Conservation (phyloP, 2,888 invertebrate genomes). For the Brachypalpus laphriformis region DNA sequence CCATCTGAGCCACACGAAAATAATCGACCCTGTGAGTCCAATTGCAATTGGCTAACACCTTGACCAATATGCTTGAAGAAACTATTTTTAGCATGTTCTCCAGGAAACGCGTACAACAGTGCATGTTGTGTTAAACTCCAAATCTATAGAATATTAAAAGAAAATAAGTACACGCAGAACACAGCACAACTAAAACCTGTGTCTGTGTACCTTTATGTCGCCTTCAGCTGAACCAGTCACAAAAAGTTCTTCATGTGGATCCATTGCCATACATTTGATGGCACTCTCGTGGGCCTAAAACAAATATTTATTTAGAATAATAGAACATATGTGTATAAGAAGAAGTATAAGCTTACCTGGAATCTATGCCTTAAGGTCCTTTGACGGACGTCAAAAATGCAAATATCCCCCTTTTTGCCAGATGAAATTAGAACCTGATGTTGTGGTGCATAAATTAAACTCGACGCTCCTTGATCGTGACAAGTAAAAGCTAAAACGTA, state of each 20-base stretch:
- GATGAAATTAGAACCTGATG: constrained; percentile 97
- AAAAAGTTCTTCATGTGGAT: constrained; percentile 97
- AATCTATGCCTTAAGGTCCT: constrained; percentile 93
- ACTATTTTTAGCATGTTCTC: constrained; percentile 97
- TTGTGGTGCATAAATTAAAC: constrained; percentile 95
- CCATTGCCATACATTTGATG: constrained; percentile 96
- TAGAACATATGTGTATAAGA: not conserved
- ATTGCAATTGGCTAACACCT: constrained; percentile 97
- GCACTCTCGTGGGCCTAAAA: constrained; percentile 94
- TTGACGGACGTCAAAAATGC: constrained; percentile 97
- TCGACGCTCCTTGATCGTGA: constrained; percentile 96
- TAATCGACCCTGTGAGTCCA: constrained; percentile 93
- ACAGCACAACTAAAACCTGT: not conserved
- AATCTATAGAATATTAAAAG: constrained; percentile 85
- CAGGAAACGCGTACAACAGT: constrained; percentile 93
- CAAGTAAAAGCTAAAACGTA: constrained; percentile 92
- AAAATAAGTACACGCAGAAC: not conserved
- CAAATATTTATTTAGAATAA: not conserved
- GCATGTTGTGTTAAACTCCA: constrained; percentile 96
- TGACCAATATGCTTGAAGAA: constrained; percentile 99
- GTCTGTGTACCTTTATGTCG: constrained; percentile 91
- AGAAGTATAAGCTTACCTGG: constrained; percentile 82
- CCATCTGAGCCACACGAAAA: constrained; percentile 99
- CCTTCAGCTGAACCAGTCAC: constrained; percentile 97
- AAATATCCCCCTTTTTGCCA: constrained; percentile 98